phyloP scores from a whole-genome alignment of 2,888 invertebrate genomes.

The Thymelicus sylvestris region DNA sequence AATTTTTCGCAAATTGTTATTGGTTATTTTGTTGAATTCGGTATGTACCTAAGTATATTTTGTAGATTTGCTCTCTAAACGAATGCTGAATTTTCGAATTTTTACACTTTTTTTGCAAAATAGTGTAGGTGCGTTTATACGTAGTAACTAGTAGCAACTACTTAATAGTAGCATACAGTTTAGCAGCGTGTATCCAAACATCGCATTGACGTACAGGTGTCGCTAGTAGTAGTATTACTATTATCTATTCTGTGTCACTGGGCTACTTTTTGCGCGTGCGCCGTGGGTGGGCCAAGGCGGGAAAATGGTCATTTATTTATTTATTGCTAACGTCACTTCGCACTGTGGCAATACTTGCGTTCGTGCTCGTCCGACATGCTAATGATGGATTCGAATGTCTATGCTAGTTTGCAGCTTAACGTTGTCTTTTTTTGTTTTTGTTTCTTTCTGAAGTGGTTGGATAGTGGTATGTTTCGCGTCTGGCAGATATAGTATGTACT shows the following conservation, averaged over 20 bases:
- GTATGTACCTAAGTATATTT: too few species aligned
- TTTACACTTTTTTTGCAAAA: too few species aligned
- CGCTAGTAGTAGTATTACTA: conserved; percentile 8
- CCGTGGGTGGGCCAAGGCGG: conserved; percentile 51
- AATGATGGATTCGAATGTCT: conserved; percentile 34
- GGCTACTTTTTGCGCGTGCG: conserved; percentile 51
- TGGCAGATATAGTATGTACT: too few species aligned
- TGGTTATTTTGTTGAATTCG: too few species aligned
- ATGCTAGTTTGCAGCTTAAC: not conserved
- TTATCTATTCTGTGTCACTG: conserved; percentile 36
- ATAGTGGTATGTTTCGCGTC: too few species aligned
- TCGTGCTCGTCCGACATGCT: conserved; percentile 42
- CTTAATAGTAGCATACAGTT: conserved; percentile 5
- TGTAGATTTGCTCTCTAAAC: too few species aligned
- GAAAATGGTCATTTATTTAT: conserved; percentile 44
- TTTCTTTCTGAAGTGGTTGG: too few species aligned
- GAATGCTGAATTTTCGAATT: too few species aligned
- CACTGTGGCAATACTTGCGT: conserved; percentile 40
- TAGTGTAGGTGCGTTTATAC: too few species aligned
- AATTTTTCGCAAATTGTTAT: too few species aligned
- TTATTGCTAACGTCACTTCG: conserved; percentile 51
- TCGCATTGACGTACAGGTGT: conserved; percentile 45
- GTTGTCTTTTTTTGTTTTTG: not conserved
- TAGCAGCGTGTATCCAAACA: conserved; percentile 19
- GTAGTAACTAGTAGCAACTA: too few species aligned